Percentiles rank a stretch among this genome's conserved stretches.
Evolutionary conservation across 2,797 vertebrate genomes (phyloP).

Genomic region (Sparus aurata): DNA sequence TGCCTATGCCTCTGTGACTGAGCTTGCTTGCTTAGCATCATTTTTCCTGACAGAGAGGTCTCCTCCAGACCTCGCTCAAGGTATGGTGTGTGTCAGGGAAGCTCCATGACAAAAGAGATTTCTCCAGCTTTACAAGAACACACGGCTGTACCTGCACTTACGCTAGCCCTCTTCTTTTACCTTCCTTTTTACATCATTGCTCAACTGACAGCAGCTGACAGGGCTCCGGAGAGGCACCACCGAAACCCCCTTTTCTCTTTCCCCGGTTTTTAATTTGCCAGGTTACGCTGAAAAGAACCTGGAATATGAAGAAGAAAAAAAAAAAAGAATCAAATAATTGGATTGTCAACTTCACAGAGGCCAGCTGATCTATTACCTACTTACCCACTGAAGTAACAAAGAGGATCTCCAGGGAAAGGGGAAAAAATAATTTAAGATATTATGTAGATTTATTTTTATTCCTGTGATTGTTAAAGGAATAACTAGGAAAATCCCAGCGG

Average conservation of each 20-base stretch:
- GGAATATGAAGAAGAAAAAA: not conserved
- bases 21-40: constrained; percentile 15
- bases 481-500: not conserved
- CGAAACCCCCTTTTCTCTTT: not conserved
- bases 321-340: not conserved
- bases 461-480: not conserved
- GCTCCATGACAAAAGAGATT: constrained; percentile 9
- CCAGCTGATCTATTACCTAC: not conserved
- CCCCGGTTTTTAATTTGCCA: not conserved
- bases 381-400: not conserved
- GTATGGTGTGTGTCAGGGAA: constrained; percentile 16
- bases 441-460: not conserved
- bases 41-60: constrained; percentile 11
- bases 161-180: constrained; percentile 11
- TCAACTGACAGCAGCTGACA: constrained; percentile 18
- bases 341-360: constrained; percentile 10
- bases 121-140: not conserved
- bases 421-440: not conserved
- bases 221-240: not conserved
- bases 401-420: not conserved
- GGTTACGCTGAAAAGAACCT: constrained; percentile 4
- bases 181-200: constrained; percentile 21
- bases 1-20: constrained; percentile 25
- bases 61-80: constrained; percentile 34
- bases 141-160: constrained; percentile 1